A percentile compares a stretch with the other conserved stretches of the same genome.
Conservation (phyloP, 1,140 invertebrate genomes). For the Cecropterus lyciades region DNA sequence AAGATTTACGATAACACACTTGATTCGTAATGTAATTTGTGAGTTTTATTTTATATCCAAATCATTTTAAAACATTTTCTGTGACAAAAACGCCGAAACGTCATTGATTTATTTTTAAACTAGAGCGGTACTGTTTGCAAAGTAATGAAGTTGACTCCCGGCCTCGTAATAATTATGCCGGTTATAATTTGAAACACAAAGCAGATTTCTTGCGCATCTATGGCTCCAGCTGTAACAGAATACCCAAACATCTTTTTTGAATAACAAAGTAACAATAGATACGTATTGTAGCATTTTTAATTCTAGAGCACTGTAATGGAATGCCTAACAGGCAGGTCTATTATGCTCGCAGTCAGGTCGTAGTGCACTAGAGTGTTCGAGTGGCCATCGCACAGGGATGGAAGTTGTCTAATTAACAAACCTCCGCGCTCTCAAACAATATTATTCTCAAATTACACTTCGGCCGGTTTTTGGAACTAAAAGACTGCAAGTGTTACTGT, state of each 20-base stretch:
- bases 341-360: slow-evolving; percentile 46
- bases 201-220: slow-evolving; percentile 16
- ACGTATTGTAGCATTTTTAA: slow-evolving; percentile 30
- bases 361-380: slow-evolving; percentile 57
- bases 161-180: slow-evolving; percentile 4
- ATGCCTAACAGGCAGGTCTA: slow-evolving; percentile 43
- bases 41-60: slow-evolving; percentile 3
- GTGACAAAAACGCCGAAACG: slow-evolving; percentile 1
- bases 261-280: not conserved
- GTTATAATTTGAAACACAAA: slow-evolving; percentile 26
- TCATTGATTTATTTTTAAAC: slow-evolving; percentile 17
- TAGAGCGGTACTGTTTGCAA: slow-evolving; percentile 8
- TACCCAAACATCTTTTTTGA: slow-evolving; percentile 20
- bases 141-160: slow-evolving; percentile 15
- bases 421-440: slow-evolving; percentile 42
- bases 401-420: slow-evolving; percentile 73
- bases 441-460: slow-evolving; percentile 29
- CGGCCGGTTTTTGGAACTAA: slow-evolving; percentile 26
- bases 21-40: slow-evolving; percentile 6
- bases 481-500: slow-evolving; percentile 25
- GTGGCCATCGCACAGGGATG: slow-evolving; percentile 50
- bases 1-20: slow-evolving; percentile 30
- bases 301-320: slow-evolving; percentile 40
- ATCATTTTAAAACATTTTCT: slow-evolving; percentile 2
- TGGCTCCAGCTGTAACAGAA: slow-evolving; percentile 1